Base-by-base conservation (phyloP, 1,140 invertebrate species). In the Heterodera carotae region DNA sequence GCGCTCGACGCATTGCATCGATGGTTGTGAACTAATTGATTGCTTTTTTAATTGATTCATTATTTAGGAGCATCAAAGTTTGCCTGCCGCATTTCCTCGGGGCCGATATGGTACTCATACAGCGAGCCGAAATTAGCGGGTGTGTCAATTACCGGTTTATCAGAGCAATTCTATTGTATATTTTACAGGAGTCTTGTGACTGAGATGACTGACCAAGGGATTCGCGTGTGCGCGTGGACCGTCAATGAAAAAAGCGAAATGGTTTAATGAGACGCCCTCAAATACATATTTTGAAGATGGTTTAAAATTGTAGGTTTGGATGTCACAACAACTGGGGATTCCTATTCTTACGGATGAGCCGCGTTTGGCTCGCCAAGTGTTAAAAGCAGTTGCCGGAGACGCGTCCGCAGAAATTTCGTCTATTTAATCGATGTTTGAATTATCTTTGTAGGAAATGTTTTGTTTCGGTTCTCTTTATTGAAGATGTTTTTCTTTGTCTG, bases 301-400 rank as follows among this genome's bases (percentile, higher is more conserved):
- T 43, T 60, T 31, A 25, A 29, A 31, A 31, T 71, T 43, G 39
- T 25, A 76, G 60, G 22, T 39, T 43, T 87, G 84, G 83, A 83
- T 87, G 81, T 74, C 75, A n/a, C 76, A 82, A 29, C 75, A 76
- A 1, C 78, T 86, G 12, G 48, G 78, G 27, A 87, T 87, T 64
- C 85, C 85, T n/a, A 74, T 86, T 62, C 78, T 86, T 8, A 86
- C 85, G 15, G 85, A 86, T 33, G n/a, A n/a, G n/a, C n/a, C n/a
- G n/a, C n/a, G n/a, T n/a, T n/a, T n/a, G n/a, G n/a, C n/a, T n/a
- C n/a, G n/a, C n/a, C n/a, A n/a, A n/a, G n/a, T n/a, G n/a, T n/a
- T n/a, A n/a, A n/a, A n/a, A n/a, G n/a, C n/a, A n/a, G n/a, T n/a
- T n/a, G n/a, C n/a, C n/a, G n/a, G n/a, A n/a, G n/a, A n/a, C n/a